Base-by-base conservation (phyloP, 2,113 vertebrate species). In the Pterocles gutturalis region DNA sequence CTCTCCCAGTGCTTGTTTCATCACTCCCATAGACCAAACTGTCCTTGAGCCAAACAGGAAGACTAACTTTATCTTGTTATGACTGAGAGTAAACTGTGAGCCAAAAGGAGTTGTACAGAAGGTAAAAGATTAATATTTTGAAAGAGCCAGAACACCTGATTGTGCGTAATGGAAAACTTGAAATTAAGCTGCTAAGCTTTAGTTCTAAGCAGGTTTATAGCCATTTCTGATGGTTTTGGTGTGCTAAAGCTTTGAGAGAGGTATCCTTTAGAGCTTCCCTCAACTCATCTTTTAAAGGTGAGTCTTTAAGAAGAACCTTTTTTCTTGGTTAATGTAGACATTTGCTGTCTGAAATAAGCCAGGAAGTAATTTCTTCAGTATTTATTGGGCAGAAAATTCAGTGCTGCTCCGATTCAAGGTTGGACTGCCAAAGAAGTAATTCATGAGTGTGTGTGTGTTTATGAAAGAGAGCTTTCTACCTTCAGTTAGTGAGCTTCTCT, bases 381-480 rank as follows among this genome's bases (percentile, higher is more conserved):
- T 87, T 95, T 93, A 76, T 62, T 82, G 61, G 70, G 22, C 8
- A 19, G 77, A 93, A 96, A 92, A 77, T 48, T 86, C 67, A 84
- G 51, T 55, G 72, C 79, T 92, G 82, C 81, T 84, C 58, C 91
- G 86, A 97, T 79, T 93, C 45, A 75, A 82, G 72, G 84, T 54
- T 21, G 17, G 26, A 41, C 46, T 92, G 29, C 88, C 76, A 90
- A 95, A 90, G 83, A 92, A 91, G 36, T 73, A 2, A 80, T 96
- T 93, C n/a, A 90, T 34, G 11, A 83, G 8, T 36, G 10, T 82
- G 26, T 8, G 25, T 76, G 13, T 53, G 7, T 88, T 91, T 93
- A 94, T 92, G 70, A 92, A 92, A 84, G 89, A 73, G 55, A 80
- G 65, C 90, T 91, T 95, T 95, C n/a, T 94, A 16, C 86, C 53